Base-by-base conservation (phyloP, 2,797 vertebrate species). In the Myotis planiceps region DNA sequence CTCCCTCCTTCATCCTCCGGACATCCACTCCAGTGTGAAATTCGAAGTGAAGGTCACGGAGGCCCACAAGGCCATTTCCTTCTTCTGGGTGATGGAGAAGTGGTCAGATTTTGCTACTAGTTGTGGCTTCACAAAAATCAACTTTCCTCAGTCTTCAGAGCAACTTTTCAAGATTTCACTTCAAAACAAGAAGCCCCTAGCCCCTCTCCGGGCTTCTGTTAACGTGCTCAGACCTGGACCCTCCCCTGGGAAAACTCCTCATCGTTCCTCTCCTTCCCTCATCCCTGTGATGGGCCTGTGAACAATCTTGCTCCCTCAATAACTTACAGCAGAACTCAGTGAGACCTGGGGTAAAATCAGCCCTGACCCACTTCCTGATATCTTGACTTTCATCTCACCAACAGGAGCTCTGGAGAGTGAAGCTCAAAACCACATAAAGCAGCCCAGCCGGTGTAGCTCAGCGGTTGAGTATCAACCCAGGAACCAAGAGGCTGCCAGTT, bases 281-380 rank as follows among this genome's bases (percentile, higher is more conserved):
- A 39, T 9, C 34, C 37, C 25, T 21, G 18, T 0, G 47, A 42
- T 6, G 29, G 32, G 27, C 68, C 34, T 16, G 32, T 29, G 51
- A 53, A 49, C 63, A n/a, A 1, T 37, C 19, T 3, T 1, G 12
- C 15, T n/a, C 27, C 66, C 21, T 2, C 0, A 0, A 0, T 12
- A n/a, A 34, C 6, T 58, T 71, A 51, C 3, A 42, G 49, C 0
- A 23, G 27, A 32, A 37, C 13, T 69, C 29, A 34, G 0, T 6
- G 23, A 23, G 60, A 49, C 53, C n/a, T 18, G 39, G 51, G 15
- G 29, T 5, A n/a, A 34, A 69, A 6, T 68, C 63, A 21, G 19
- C 32, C 51, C 76, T 65, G 27, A 68, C 32, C 42, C 29, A 63
- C 76, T 68, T 72, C 29, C 37, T 32, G 49, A n/a, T 4, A 39